Evolutionary conservation across 1,140 invertebrate genomes (phyloP).

Genomic region (Drosophila sp.): DNA sequence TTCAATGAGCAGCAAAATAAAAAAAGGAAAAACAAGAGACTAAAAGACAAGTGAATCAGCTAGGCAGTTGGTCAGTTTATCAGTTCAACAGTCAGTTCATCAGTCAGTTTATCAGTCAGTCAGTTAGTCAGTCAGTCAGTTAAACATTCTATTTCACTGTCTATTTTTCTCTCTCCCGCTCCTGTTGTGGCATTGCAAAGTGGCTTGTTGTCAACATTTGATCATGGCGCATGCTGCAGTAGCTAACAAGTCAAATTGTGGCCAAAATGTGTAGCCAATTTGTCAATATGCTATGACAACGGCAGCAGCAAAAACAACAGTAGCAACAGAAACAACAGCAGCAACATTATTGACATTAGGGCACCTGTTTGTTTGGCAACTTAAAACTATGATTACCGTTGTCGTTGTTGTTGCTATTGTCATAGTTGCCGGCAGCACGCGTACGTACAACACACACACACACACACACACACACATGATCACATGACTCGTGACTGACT

Average conservation of each 20-base stretch:
- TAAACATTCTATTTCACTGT: not conserved
- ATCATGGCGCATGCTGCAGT: slow-evolving; percentile 69
- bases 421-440: slow-evolving; percentile 47
- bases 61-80: slow-evolving; percentile 5
- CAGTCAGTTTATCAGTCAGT: not conserved
- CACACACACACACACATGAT: slow-evolving; percentile 17
- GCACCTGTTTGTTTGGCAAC: slow-evolving; percentile 79
- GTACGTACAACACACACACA: slow-evolving; percentile 38
- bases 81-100: not conserved
- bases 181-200: slow-evolving; percentile 19
- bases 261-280: slow-evolving; percentile 80
- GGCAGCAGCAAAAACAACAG: slow-evolving; percentile 32
- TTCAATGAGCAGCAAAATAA: slow-evolving; percentile 14
- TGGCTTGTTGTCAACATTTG: slow-evolving; percentile 60
- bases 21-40: not conserved
- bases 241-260: slow-evolving; percentile 67
- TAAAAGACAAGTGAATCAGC: not conserved
- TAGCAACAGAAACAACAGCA: slow-evolving; percentile 36
- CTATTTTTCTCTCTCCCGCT: not conserved
- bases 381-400: slow-evolving; percentile 78
- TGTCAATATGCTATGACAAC: slow-evolving; percentile 79
- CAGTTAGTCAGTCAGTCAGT: not conserved
- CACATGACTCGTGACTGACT: slow-evolving; percentile 50
- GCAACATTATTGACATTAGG: slow-evolving; percentile 78
- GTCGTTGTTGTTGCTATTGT: slow-evolving; percentile 48